phyloP scores from a whole-genome alignment of 2,113 vertebrate species.

The Cyprinodon variegatus region DNA sequence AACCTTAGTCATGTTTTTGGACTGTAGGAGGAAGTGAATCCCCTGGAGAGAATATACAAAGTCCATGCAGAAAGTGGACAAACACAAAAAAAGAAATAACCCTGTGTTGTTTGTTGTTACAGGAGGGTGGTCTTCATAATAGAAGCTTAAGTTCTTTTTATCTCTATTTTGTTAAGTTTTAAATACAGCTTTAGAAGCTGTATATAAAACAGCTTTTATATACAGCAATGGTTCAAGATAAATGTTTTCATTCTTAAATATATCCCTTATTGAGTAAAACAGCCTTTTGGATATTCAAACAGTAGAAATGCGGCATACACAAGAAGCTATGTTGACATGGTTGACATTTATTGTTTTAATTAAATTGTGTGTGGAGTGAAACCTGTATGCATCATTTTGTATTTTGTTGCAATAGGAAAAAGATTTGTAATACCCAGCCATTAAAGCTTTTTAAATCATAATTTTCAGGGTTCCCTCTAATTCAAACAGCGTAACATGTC shows the following conservation, averaged over 20 bases:
- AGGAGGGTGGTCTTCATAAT: background rate
- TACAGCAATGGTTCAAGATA: background rate
- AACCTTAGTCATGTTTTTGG: too few relatives aligned
- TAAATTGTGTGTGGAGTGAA: background rate
- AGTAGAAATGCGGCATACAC: conserved; percentile 42
- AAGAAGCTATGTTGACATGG: conserved; percentile 9
- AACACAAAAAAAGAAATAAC: too few relatives aligned
- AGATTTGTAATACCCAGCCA: background rate
- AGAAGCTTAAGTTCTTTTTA: background rate
- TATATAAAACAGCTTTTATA: background rate
- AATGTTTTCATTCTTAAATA: background rate
- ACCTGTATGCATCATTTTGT: background rate
- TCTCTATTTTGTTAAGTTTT: background rate
- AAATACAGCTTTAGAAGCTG: too few relatives aligned
- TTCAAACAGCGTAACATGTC: conserved; percentile 9
- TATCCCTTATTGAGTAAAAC: background rate
- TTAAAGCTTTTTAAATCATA: background rate
- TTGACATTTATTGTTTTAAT: background rate
- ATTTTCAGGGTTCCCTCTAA: conserved; percentile 8
- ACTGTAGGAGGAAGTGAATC: too few relatives aligned
- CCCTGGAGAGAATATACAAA: too few relatives aligned
- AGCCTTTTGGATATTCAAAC: conserved; percentile 4
- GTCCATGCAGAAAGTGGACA: too few relatives aligned
- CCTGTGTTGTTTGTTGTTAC: background rate
- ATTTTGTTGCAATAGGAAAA: background rate